These are phyloP conservation scores for Hedya salicella DNA, from an alignment of 2,888 invertebrate genomes.

Conservation along the genomic window DNA sequence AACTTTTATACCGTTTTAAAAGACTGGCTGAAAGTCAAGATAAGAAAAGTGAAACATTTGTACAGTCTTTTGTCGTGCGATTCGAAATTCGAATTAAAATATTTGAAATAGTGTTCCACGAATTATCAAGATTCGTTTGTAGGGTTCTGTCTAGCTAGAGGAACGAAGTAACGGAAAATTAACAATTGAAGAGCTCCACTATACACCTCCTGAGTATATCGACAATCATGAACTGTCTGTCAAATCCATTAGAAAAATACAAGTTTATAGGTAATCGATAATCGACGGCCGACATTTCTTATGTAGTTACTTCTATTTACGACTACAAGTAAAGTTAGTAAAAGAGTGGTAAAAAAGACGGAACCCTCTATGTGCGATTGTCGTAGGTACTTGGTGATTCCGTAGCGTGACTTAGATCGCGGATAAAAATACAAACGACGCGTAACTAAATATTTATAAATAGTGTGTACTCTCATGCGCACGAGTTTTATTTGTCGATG, in stretches of 20 bases:
- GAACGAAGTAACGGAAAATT: too few relatives aligned
- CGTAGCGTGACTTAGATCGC: constrained; percentile 37
- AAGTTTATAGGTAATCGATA: too few relatives aligned
- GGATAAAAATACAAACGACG: constrained; percentile 36
- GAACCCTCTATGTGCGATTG: constrained; percentile 2
- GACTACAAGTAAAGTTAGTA: too few relatives aligned
- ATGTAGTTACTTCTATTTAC: too few relatives aligned
- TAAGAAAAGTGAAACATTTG: constrained; percentile 32
- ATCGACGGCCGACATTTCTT: too few relatives aligned
- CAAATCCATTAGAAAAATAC: too few relatives aligned
- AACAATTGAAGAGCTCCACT: too few relatives aligned
- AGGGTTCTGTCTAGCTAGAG: not conserved
- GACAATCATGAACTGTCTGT: too few relatives aligned
- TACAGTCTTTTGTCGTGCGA: constrained; percentile 27
- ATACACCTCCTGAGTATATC: too few relatives aligned
- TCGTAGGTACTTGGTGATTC: constrained; percentile 7
- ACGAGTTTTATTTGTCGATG: constrained; percentile 30
- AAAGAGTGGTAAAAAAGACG: too few relatives aligned
- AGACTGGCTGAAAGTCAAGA: constrained; percentile 33
- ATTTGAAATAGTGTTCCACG: constrained; percentile 31
- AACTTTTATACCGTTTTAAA: constrained; percentile 1
- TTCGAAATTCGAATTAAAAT: constrained; percentile 41
- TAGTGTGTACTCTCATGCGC: constrained; percentile 24
- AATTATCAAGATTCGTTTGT: constrained; percentile 35
- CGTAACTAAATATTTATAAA: constrained; percentile 39